Base-by-base conservation (phyloP, 2,113 vertebrate species). In the Amia ocellicauda region DNA sequence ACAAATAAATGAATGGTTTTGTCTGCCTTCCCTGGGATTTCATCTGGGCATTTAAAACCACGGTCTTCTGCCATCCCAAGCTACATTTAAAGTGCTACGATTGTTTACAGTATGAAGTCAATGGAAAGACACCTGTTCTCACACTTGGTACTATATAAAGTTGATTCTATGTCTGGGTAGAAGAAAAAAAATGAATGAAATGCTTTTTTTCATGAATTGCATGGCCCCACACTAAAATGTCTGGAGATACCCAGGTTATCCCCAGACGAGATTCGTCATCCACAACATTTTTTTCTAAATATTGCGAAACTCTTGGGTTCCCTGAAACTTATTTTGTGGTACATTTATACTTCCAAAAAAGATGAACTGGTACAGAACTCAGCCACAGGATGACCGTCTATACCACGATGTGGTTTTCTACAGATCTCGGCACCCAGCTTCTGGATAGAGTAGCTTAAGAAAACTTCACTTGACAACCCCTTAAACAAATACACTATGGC, bases 301-400 rank as follows among this genome's bases (percentile, higher is more conserved):
- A 57, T 50, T 67, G 75, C 69, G 66, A 68, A 83, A 66, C 58
- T 55, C 71, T 80, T 63, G 69, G 76, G 67, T 83, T 80, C 76
- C 78, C 78, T 74, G 55, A 74, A 67, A 47, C 57, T 62, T 45
- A 79, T 85, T 31, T 86, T 87, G 82, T 86, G 84, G 83, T 78
- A 5, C 2, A n/a, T 69, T 73, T 72, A 69, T 57, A 74, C 70
- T 82, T 82, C 76, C 75, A 84, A 80, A 77, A 83, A 79, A 83
- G 78, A 70, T 13, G 47, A 74, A 72, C 70, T 63, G 16, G 78
- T 61, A 67, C 60, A 71, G 73, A 69, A 72, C 72, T 75, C 65
- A 74, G 66, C 80, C 78, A n/a, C 72, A 78, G 65, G 27, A 40
- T 79, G 80, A 83, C 84, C 70, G 68, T 85, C 75, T 60, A 58